phyloP scores from a whole-genome alignment of 2,888 invertebrate genomes.

The Eueremaeus valkanovi region DNA sequence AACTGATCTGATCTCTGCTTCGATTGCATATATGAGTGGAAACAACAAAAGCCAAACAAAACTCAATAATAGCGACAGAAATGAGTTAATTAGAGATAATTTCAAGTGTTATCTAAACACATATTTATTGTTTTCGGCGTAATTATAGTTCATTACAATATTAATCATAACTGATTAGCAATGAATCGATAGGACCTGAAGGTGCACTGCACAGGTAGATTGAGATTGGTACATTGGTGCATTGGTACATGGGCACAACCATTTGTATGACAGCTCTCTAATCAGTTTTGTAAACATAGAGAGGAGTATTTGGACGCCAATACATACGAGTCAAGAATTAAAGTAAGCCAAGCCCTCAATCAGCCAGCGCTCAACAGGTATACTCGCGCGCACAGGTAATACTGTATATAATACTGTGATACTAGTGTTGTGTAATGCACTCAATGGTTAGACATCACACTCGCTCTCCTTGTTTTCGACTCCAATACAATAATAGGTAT shows the following conservation, averaged over 20 bases:
- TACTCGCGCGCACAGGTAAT: not conserved
- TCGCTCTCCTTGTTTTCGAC: no score
- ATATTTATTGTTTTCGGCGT: not conserved
- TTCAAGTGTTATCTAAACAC: slow-evolving; percentile 22
- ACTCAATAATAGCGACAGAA: not conserved
- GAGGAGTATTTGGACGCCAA: not conserved
- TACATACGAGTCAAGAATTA: not conserved
- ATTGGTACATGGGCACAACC: no score
- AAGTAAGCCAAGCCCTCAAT: slow-evolving; percentile 31
- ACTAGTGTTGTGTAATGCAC: no score
- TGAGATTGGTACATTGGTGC: no score
- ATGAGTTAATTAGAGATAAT: slow-evolving; percentile 3
- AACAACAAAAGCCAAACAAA: not conserved
- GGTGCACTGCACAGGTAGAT: not conserved
- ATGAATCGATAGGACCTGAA: slow-evolving; percentile 3
- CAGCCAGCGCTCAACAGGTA: slow-evolving; percentile 7
- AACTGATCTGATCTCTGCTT: not conserved
- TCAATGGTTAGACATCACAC: no score
- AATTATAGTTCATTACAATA: not conserved
- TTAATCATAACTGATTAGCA: not conserved
- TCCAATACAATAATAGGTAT: no score
- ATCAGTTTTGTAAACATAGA: no score
- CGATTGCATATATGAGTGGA: not conserved
- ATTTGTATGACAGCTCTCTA: not conserved
- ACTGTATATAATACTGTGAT: not conserved